Evolutionary conservation across 1,140 invertebrate genomes (phyloP), one percentile per base, ranked within the genome.

Genomic region (Matsumurasca onukii): DNA sequence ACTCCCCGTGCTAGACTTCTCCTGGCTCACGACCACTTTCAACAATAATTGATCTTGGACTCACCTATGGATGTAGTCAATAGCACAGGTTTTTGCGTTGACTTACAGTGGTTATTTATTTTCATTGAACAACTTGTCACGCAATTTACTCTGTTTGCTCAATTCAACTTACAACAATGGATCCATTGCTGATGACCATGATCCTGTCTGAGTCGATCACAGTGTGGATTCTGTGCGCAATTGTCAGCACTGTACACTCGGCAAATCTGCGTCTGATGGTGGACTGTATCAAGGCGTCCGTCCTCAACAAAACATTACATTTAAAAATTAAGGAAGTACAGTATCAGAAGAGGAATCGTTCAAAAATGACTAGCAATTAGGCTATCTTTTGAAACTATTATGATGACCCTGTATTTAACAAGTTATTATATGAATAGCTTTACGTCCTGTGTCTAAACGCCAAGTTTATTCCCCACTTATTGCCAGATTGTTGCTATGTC

Each of bases 171-270:
- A 80, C 79, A 70, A 78, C 77, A 52, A 77, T 71, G 9, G 66
- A 49, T 25, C 87, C 87, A 31, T 77, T 77, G 30, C 90, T 86
- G 83, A 93, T 86, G 0, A 92, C 89, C 74, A 94, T 80, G 69
- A 93, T 85, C 66, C 85, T 82, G 74, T 88, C 88, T 69, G 85
- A 88, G 75, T 94, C 90, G 84, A 95, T 88, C 49, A 95, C 90
- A 0, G 91, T 93, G 75, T 93, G 89, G 0, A 90, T 75, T 52
- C 89, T 77, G 76, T 90, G 88, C 22, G 89, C 89, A 52, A 91
- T 88, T 0, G 92, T 94, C 9, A 95, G 79, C 13, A 94, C 88
- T 0, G 92, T 94, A 68, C 88, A 89, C 66, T 86, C 77, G 0
- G 78, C 78, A 79, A 94, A 94, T 72, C 88, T 86, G 31, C 82